Conservation (phyloP, 2,113 vertebrate species). For the Corapipo altera region DNA sequence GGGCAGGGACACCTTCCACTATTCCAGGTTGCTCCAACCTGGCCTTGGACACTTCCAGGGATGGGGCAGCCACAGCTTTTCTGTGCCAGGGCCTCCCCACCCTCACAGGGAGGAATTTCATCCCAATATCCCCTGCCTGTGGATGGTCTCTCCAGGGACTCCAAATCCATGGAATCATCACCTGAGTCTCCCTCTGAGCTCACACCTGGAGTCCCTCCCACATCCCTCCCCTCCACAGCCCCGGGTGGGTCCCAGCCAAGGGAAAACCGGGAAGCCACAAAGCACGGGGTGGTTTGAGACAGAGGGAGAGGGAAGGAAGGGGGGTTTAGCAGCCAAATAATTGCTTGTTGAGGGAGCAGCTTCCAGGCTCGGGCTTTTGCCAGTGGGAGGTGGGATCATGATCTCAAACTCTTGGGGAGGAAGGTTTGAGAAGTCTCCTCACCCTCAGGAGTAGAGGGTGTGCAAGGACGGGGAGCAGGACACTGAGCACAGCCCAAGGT, state of each 20-base stretch:
- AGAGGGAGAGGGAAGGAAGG: background rate
- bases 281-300: background rate
- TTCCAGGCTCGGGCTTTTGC: background rate
- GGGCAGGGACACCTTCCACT: background rate
- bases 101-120: background rate
- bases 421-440: background rate
- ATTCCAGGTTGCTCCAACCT: background rate
- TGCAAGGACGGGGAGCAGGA: background rate
- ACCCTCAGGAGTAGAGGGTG: background rate
- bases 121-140: background rate
- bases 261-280: background rate
- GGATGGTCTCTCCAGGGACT: background rate
- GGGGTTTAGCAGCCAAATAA: background rate
- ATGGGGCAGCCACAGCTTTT: background rate
- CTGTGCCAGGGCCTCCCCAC: background rate
- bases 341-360: background rate
- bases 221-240: background rate
- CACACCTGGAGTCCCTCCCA: background rate
- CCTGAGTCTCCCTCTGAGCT: background rate
- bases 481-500: background rate
- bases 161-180: background rate
- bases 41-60: background rate
- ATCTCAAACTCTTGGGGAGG: background rate
- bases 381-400: rapidly evolving
- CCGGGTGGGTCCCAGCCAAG: background rate